Base-by-base conservation (phyloP, 2,888 invertebrate genomes). In the Tenthredo scrophulariae region DNA sequence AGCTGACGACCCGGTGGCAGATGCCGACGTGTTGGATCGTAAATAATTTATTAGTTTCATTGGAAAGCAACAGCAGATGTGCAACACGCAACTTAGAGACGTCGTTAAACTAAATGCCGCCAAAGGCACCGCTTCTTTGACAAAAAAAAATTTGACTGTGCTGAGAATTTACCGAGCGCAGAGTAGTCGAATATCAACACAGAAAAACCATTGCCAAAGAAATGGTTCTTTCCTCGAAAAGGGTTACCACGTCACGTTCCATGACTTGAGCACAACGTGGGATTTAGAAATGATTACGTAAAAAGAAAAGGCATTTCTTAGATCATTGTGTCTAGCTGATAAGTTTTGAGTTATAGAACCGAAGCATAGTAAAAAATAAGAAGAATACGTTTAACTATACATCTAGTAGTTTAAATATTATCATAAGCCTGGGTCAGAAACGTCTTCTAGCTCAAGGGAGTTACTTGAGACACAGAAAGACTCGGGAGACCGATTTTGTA, bases 21-120 rank as follows among this genome's bases (percentile, higher is more conserved):
- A 77, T 85, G 85, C 85, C 86, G 85, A 87, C 85, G 84, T 75
- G 84, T 80, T 79, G 84, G 46, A 86, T 87, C 86, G 86, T 86
- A 84, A 80, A 84, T 84, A 82, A 86, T 87, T 88, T 87, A 86
- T 88, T 87, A 86, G 86, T 85, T 77, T 79, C 85, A 87, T 86
- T 62, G 85, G 80, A 86, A 79, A 70, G 85, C 84, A 85, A 50
- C 84, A 80, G 84, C 84, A 84, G 54, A 85, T 84, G 84, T 54
- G 50, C 77, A 80, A 50, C 84, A 54, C 26, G 65, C 46, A 13
- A 13, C 50, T 65, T 50, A 15, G 33, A 80, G 80, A 80, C 58
- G 58, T 58, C 62, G 46, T 83, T 67, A 46, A 46, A 70, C 46
- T 62, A 15, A 62, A 83, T 46, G 83, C 67, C 83, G 83, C 83